phyloP scores from a whole-genome alignment of 1,140 invertebrate species.

The Phymastichus coffea region DNA sequence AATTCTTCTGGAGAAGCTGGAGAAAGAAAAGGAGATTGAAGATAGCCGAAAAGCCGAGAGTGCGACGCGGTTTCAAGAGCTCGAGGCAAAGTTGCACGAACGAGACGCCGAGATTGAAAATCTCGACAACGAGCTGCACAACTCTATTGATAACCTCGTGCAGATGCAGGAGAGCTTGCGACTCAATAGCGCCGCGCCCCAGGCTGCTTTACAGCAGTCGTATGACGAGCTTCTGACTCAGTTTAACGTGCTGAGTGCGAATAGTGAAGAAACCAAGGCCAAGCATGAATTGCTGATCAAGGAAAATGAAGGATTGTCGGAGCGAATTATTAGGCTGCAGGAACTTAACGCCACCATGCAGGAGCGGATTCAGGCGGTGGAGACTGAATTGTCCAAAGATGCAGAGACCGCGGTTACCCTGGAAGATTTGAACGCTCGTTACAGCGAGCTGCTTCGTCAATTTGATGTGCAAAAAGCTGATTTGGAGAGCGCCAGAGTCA shows the following conservation, averaged over 20 bases:
- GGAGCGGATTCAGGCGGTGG: conserved; percentile 45
- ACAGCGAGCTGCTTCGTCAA: conserved; percentile 24
- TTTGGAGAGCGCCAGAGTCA: conserved; percentile 15
- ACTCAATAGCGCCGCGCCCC: conserved; percentile 31
- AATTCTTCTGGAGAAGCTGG: conserved; percentile 37
- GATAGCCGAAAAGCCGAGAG: conserved; percentile 26
- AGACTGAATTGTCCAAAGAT: conserved; percentile 37
- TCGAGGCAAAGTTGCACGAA: conserved; percentile 69
- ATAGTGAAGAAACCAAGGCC: conserved; percentile 60
- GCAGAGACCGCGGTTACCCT: conserved; percentile 1
- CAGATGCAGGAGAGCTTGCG: conserved; percentile 45
- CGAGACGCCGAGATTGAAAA: conserved; percentile 71
- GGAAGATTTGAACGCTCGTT: conserved; percentile 8
- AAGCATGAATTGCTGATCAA: conserved; percentile 57
- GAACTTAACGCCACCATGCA: conserved; percentile 49
- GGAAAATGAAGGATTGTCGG: conserved; percentile 61
- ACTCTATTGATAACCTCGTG: conserved; percentile 59
- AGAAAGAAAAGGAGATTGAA: conserved; percentile 32
- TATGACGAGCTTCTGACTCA: conserved; percentile 39
- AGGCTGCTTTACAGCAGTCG: conserved; percentile 31
- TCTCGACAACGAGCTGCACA: conserved; percentile 66
- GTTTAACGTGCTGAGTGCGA: conserved; percentile 54
- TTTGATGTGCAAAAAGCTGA: conserved; percentile 32
- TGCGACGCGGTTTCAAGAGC: conserved; percentile 38
- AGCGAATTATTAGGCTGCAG: conserved; percentile 53